Base-by-base conservation (phyloP, 2,888 invertebrate genomes). In the Eulithis testata region DNA sequence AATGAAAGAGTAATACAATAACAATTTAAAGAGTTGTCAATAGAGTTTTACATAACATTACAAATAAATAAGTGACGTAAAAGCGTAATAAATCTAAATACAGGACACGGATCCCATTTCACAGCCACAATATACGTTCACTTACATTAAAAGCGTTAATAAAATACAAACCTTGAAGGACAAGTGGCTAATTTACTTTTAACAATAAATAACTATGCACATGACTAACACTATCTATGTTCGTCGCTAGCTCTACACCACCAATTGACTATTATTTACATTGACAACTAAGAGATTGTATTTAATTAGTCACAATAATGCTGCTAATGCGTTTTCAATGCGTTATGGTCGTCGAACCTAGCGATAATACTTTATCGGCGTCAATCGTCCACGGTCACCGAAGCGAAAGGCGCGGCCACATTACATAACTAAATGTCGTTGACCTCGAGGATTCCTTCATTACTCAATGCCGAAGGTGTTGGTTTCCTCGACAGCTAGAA, bases 401-500 rank as follows among this genome's bases (percentile, higher is more conserved):
- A 9, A 54, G 47, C 62, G 54, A 53, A 60, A 60, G 57, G 47
- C 61, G 37, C 55, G 40, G 12, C 40, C 56, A n/a, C 53, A 45
- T 58, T 58, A 58, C 58, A 49, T 49, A 36, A 47, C 21, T 21
- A 21, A 21, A 21, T 21, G 21, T 53, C 51, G 47, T 51, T 27
- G 57, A 60, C 60, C 56, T 44, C 59, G 49, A n/a, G 6, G 55
- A 21, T 27, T 45, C 12, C n/a, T n/a, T 37, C n/a, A 8, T 95
- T 95, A 98, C 91, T 99, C 98, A 80, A 99, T 99, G 80, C 98
- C 98, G 89, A 98, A 99, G 2, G 98, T 98, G 88, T 97, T 98
- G 36, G 98, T 98, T 88, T 99, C 99, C 86, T 98, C 98, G 45
- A 99, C 98, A 53, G 99, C 99, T 70, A 98, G 94, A 67, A 98